phyloP scores from a whole-genome alignment of 2,888 invertebrate genomes.

The Drosophila longiperda region DNA sequence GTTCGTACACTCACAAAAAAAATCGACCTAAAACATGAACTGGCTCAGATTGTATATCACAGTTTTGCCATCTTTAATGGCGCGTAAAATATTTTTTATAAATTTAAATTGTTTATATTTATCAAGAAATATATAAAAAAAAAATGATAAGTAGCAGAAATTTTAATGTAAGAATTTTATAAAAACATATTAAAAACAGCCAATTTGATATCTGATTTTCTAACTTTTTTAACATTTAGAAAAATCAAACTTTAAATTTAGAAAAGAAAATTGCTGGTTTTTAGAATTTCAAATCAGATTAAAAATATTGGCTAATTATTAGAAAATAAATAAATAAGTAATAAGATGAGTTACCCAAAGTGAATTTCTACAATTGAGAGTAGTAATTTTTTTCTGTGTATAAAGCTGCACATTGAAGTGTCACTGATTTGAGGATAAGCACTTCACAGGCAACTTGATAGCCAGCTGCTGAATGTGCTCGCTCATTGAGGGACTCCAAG shows the following conservation, averaged over 20 bases:
- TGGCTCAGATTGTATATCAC: too few species aligned
- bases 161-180: too few species aligned
- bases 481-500: conserved; percentile 32
- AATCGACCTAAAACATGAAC: too few species aligned
- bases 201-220: too few species aligned
- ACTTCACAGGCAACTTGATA: conserved; percentile 82
- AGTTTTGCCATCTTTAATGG: too few species aligned
- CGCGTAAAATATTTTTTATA: not conserved
- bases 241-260: too few species aligned
- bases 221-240: too few species aligned
- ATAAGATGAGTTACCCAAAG: not conserved
- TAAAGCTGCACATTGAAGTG: conserved; percentile 80
- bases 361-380: not conserved
- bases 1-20: conserved; percentile 11
- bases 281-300: not conserved
- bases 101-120: not conserved
- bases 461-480: conserved; percentile 61
- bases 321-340: too few species aligned
- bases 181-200: not conserved
- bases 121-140: too few species aligned
- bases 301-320: not conserved
- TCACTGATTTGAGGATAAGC: conserved; percentile 82
- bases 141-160: too few species aligned
- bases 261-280: not conserved
- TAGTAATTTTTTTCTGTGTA: not conserved